These are phyloP conservation scores for Pangasianodon hypophthalmus DNA, from an alignment of 2,113 vertebrate species.

Conservation along the genomic window DNA sequence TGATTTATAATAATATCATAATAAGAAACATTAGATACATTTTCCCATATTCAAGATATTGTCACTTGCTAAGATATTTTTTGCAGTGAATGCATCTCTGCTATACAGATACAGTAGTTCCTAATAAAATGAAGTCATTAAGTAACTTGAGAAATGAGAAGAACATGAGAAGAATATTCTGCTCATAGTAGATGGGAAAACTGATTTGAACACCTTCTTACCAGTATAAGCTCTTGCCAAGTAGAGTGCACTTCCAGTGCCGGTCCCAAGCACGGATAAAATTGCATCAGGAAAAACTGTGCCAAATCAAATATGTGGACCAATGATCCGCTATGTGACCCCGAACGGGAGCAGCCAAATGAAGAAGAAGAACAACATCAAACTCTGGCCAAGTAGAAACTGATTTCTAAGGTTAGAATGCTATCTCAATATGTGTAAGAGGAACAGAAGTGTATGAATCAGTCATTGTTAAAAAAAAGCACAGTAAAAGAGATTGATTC, in stretches of 20 bases:
- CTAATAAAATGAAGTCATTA: neutral
- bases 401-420: neutral
- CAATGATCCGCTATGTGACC: too few relatives aligned
- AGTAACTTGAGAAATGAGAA: neutral
- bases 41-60: neutral
- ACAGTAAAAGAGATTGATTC: constrained; percentile 27
- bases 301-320: too few relatives aligned
- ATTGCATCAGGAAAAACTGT: too few relatives aligned
- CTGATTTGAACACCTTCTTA: neutral
- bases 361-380: too few relatives aligned
- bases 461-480: constrained; percentile 16
- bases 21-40: neutral
- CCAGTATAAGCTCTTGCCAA: neutral
- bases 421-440: constrained; percentile 23
- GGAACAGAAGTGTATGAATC: constrained; percentile 29
- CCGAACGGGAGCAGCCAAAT: too few relatives aligned
- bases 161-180: neutral
- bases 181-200: neutral
- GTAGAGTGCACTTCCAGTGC: too few relatives aligned
- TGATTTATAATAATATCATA: neutral
- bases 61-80: neutral
- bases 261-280: too few relatives aligned
- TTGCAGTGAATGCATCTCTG: neutral
- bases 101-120: neutral
- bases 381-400: neutral